These are phyloP conservation scores for Scomber colias DNA, from an alignment of 2,113 vertebrate genomes.

Conservation along the genomic window DNA sequence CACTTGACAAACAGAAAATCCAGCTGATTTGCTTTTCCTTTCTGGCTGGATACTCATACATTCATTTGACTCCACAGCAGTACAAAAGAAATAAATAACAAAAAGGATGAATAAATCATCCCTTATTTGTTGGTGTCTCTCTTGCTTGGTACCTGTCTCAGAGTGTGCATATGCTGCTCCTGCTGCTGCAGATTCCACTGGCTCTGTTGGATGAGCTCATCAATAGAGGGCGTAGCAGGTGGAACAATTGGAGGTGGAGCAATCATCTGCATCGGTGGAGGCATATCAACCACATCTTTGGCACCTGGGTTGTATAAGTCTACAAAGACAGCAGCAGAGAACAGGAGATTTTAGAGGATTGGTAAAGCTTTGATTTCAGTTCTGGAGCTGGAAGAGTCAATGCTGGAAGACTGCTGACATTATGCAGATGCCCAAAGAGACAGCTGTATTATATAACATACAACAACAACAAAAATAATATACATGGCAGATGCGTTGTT, in stretches of 20 bases:
- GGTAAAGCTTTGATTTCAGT: neutral
- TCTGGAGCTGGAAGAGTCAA: neutral
- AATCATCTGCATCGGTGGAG: constrained; percentile 81
- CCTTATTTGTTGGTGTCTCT: neutral
- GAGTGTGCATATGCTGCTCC: constrained; percentile 95
- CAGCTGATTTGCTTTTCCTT: neutral
- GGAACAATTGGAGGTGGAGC: constrained; percentile 79
- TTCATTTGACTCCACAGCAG: no score
- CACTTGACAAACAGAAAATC: neutral
- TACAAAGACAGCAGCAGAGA: constrained; percentile 60
- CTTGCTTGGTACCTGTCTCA: constrained; percentile 90
- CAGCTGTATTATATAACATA: neutral
- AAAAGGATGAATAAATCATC: neutral
- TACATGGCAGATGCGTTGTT: neutral
- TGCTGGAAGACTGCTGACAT: neutral
- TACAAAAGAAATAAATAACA: neutral
- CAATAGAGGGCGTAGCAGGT: constrained; percentile 84
- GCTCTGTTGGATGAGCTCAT: constrained; percentile 97
- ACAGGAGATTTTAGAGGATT: neutral
- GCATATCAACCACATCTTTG: constrained; percentile 87
- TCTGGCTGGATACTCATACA: no score
- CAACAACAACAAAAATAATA: neutral
- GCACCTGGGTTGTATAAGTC: constrained; percentile 92
- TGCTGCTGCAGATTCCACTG: constrained; percentile 98
- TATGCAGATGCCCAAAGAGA: neutral